These are phyloP conservation scores for Gallinago nigripennis DNA, from an alignment of 2,797 vertebrate genomes.

Conservation along the genomic window DNA sequence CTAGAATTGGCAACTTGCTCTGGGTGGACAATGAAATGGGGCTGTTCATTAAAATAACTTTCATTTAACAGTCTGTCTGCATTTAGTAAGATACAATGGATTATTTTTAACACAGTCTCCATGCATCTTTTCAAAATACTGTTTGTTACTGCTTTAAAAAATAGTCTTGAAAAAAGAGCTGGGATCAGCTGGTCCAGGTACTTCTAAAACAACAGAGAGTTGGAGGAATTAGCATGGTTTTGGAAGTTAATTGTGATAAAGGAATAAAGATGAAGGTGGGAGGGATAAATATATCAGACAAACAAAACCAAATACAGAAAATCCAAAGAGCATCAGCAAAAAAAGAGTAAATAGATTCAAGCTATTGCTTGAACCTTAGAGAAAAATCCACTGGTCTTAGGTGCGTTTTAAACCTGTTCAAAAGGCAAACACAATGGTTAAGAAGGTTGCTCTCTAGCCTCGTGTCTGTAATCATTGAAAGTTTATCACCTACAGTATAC, in stretches of 20 bases:
- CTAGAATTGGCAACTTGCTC: conserved; percentile 60
- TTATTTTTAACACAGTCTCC: conserved; percentile 72
- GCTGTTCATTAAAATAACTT: conserved; percentile 70
- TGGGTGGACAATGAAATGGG: conserved; percentile 70
- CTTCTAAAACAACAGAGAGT: background rate
- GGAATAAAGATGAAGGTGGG: background rate
- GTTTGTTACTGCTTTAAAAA: background rate
- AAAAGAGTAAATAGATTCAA: background rate
- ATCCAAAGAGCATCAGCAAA: background rate
- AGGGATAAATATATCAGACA: background rate
- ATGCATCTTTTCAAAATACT: background rate
- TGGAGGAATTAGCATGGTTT: background rate
- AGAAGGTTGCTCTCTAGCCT: background rate
- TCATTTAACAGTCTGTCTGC: conserved; percentile 61
- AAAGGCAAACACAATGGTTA: background rate
- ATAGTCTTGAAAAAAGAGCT: background rate
- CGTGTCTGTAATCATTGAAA: background rate
- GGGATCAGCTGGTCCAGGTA: background rate
- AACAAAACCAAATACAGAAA: background rate
- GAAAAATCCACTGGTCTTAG: background rate
- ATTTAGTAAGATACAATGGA: conserved; percentile 67
- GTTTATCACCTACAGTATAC: background rate
- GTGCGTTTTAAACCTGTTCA: background rate
- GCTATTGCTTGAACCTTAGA: background rate
- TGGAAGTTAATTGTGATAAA: background rate